phyloP scores from a whole-genome alignment of 2,113 vertebrate genomes.

The Zapornia atra region DNA sequence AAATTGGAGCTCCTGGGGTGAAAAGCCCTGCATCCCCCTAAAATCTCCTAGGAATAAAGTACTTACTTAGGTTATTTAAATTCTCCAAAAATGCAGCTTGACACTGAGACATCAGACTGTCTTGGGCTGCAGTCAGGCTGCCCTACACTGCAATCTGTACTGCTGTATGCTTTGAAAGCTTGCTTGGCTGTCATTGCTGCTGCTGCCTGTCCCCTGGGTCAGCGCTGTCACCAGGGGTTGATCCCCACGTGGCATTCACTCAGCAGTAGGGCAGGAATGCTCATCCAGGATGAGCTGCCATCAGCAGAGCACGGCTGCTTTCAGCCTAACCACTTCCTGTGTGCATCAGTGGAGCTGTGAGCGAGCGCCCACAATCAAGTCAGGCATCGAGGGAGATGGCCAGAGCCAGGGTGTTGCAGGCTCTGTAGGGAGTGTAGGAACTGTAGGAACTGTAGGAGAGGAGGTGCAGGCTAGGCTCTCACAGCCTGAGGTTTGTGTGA shows the following conservation, averaged over 20 bases:
- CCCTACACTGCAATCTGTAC: rapidly evolving
- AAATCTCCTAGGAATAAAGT: not conserved
- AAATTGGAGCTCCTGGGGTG: not conserved
- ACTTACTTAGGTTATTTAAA: not conserved
- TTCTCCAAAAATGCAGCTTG: not conserved
- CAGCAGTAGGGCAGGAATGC: not conserved
- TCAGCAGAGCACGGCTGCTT: not conserved
- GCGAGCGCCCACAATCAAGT: not conserved
- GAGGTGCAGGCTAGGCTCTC: not conserved
- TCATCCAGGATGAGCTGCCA: not conserved
- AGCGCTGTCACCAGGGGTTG: not conserved
- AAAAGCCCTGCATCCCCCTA: not conserved
- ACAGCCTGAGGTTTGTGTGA: not conserved
- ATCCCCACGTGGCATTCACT: not conserved
- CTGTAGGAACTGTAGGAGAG: not conserved
- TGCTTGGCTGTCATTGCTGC: not conserved
- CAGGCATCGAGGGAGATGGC: not conserved
- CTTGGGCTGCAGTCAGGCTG: not conserved
- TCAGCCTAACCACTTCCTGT: too few relatives aligned
- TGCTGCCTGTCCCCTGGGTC: not conserved
- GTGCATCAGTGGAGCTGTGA: not conserved
- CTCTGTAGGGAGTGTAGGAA: not conserved
- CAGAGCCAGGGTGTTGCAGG: not conserved
- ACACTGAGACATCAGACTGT: not conserved
- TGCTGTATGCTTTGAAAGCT: not conserved